Percentiles rank a stretch among this genome's conserved stretches.
These are phyloP conservation scores for Synanthedon andrenaeformis DNA, from an alignment of 2,888 invertebrate species.

Conservation along the genomic window DNA sequence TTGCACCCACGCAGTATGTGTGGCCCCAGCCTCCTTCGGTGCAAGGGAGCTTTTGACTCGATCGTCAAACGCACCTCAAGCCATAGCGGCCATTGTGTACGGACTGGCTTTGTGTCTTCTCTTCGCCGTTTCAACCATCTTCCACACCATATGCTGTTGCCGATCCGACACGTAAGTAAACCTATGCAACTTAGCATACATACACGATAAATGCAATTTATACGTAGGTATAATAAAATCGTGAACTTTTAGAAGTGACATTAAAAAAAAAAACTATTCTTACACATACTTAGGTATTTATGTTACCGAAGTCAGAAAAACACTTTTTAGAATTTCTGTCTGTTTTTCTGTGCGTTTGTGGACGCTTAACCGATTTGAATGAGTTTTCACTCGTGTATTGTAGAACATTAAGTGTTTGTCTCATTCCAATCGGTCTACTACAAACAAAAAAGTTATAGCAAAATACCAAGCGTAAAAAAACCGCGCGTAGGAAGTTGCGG, in stretches of 20 bases:
- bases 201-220: neutral
- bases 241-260: neutral
- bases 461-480: too few species aligned
- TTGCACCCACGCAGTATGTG: constrained; percentile 90
- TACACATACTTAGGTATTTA: too few species aligned
- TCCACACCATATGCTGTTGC: constrained; percentile 89
- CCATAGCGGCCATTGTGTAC: constrained; percentile 85
- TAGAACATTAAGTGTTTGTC: too few species aligned
- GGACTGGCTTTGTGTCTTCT: constrained; percentile 86
- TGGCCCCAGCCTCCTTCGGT: constrained; percentile 86
- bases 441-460: too few species aligned
- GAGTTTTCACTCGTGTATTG: too few species aligned
- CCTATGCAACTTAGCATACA: neutral
- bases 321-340: too few species aligned
- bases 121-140: constrained; percentile 89
- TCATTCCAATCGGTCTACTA: too few species aligned
- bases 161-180: constrained; percentile 57
- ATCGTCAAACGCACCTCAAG: constrained; percentile 80
- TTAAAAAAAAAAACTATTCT: neutral
- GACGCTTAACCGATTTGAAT: too few species aligned
- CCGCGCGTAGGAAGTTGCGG: too few species aligned
- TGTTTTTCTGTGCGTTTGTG: too few species aligned
- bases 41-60: constrained; percentile 80
- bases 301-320: too few species aligned
- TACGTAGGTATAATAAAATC: neutral